These are phyloP conservation scores for Drosophila setifemur DNA, from an alignment of 1,140 invertebrate genomes.

Conservation along the genomic window DNA sequence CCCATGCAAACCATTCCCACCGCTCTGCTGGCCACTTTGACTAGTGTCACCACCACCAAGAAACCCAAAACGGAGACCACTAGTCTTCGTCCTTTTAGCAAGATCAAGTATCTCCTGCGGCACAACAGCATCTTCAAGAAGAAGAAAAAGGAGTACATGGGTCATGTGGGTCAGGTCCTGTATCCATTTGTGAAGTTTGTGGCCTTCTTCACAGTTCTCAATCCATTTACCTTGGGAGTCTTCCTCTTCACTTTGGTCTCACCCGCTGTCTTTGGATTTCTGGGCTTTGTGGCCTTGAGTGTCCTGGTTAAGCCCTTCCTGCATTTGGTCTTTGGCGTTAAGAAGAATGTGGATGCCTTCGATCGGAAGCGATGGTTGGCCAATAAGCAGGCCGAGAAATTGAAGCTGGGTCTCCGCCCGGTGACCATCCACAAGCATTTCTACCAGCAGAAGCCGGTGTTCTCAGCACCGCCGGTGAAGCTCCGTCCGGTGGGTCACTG, in stretches of 20 bases:
- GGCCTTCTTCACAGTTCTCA: conserved; percentile 76
- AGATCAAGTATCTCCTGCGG: conserved; percentile 71
- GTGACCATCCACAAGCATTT: conserved; percentile 78
- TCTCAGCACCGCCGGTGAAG: conserved; percentile 43
- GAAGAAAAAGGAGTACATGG: conserved; percentile 76
- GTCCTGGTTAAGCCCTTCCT: conserved; percentile 71
- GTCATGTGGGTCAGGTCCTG: conserved; percentile 68
- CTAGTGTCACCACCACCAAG: conserved; percentile 24
- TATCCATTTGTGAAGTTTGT: conserved; percentile 78
- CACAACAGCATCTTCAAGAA: conserved; percentile 74
- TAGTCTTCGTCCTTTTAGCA: conserved; percentile 52
- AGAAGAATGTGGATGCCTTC: conserved; percentile 57
- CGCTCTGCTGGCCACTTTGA: conserved; percentile 24
- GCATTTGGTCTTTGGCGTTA: conserved; percentile 68
- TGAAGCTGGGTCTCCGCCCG: conserved; percentile 53
- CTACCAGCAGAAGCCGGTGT: conserved; percentile 64
- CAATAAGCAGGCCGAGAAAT: conserved; percentile 49
- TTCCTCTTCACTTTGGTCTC: conserved; percentile 72
- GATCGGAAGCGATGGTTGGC: conserved; percentile 49
- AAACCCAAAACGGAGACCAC: conserved; percentile 30
- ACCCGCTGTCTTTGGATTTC: conserved; percentile 69
- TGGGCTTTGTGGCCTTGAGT: conserved; percentile 72
- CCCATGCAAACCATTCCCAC: conserved; percentile 1
- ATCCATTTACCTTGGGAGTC: conserved; percentile 75
- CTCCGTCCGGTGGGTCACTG: conserved; percentile 37